Conservation (phyloP, 1,140 invertebrate genomes). For the Drosophila melanogaster region DNA sequence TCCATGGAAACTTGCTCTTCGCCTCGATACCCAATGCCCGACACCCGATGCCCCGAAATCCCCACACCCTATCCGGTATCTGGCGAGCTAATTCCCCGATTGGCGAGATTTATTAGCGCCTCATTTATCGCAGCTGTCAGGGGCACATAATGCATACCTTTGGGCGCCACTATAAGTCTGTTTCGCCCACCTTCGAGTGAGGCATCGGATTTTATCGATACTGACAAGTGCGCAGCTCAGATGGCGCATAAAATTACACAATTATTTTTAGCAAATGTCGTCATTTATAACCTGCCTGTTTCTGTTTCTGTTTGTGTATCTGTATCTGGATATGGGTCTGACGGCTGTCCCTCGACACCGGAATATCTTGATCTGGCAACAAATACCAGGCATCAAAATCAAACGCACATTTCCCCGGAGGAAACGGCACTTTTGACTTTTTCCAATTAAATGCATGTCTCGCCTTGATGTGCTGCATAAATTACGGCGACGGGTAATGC, state of each 20-base stretch:
- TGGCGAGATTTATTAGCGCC: slow-evolving; percentile 63
- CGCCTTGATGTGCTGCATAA: slow-evolving; percentile 39
- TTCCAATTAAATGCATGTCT: slow-evolving; percentile 50
- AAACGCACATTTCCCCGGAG: not conserved
- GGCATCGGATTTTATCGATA: slow-evolving; percentile 50
- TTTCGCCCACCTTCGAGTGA: slow-evolving; percentile 12
- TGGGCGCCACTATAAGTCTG: slow-evolving; percentile 38
- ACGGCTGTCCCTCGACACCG: slow-evolving; percentile 18
- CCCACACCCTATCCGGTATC: not conserved
- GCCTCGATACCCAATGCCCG: slow-evolving; percentile 1
- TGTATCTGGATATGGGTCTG: slow-evolving; percentile 5
- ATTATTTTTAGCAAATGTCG: slow-evolving; percentile 70
- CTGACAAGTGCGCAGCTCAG: slow-evolving; percentile 62
- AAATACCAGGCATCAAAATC: slow-evolving; percentile 19
- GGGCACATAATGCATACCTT: slow-evolving; percentile 55
- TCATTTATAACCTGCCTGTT: slow-evolving; percentile 56
- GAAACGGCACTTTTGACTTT: slow-evolving; percentile 18
- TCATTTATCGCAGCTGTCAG: slow-evolving; percentile 64
- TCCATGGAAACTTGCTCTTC: slow-evolving; percentile 16
- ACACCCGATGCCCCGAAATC: not conserved
- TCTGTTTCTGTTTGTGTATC: slow-evolving; percentile 13
- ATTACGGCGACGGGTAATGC: slow-evolving; percentile 21
- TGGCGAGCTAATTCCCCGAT: slow-evolving; percentile 14
- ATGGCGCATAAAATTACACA: slow-evolving; percentile 58
- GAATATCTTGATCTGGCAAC: slow-evolving; percentile 5